Percentiles rank a stretch among this genome's conserved stretches.
These are phyloP conservation scores for Geotrupes spiniger DNA, from an alignment of 2,888 invertebrate species.

Conservation along the genomic window DNA sequence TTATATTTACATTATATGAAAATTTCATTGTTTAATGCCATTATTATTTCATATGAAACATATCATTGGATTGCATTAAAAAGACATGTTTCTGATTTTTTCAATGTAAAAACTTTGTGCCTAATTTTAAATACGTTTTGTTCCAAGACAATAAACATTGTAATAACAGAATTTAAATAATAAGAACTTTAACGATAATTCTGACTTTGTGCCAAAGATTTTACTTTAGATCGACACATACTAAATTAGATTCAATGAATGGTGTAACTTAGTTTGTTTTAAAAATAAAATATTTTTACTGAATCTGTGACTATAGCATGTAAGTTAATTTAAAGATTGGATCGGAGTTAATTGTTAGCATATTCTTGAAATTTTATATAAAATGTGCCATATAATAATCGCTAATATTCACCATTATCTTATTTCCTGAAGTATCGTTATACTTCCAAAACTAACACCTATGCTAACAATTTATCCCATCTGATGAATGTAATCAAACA, in stretches of 20 bases:
- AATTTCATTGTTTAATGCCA: too few relatives aligned
- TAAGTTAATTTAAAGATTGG: too few relatives aligned
- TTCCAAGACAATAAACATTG: slow-evolving; percentile 16
- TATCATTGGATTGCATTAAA: neutral
- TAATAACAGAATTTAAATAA: slow-evolving; percentile 7
- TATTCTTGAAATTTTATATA: neutral
- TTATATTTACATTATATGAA: too few relatives aligned
- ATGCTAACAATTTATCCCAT: too few relatives aligned
- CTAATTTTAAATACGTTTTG: slow-evolving; percentile 14
- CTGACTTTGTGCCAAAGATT: slow-evolving; percentile 30
- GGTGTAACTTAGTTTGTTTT: neutral
- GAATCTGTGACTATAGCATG: too few relatives aligned
- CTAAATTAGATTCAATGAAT: neutral
- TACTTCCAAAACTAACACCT: too few relatives aligned
- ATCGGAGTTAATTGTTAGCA: too few relatives aligned
- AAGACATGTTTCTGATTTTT: slow-evolving; percentile 6
- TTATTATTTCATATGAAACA: too few relatives aligned
- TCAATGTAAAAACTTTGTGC: slow-evolving; percentile 18
- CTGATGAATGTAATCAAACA: too few relatives aligned
- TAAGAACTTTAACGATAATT: slow-evolving; percentile 22
- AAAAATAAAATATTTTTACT: neutral
- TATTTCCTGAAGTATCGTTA: too few relatives aligned
- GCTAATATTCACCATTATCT: too few relatives aligned
- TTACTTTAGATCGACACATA: slow-evolving; percentile 5
- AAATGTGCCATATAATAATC: neutral